Evolutionary conservation across 2,797 vertebrate species (phyloP).

Genomic region (Odontamblyopus rebecca): DNA sequence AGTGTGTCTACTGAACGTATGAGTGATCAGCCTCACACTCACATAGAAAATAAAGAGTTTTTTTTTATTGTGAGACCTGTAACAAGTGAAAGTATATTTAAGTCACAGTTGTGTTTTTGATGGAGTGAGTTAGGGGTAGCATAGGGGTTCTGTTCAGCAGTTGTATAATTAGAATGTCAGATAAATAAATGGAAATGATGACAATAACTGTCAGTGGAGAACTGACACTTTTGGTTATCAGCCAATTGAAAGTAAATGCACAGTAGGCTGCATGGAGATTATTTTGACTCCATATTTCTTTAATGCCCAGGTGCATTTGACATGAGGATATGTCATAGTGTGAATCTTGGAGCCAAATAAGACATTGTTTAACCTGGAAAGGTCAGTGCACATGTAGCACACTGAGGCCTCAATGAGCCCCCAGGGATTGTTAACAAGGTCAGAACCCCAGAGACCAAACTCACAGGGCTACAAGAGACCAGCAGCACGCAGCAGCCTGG

Average conservation of each 20-base stretch:
- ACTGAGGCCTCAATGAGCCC: constrained; percentile 54
- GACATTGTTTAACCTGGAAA: constrained; percentile 63
- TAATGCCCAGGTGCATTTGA: constrained; percentile 53
- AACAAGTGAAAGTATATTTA: neutral
- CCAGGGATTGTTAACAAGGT: constrained; percentile 69
- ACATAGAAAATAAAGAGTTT: constrained; percentile 24
- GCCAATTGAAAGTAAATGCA: neutral
- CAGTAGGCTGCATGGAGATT: neutral
- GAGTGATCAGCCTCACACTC: constrained; percentile 17
- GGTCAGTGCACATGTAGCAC: constrained; percentile 67
- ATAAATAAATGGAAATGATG: neutral
- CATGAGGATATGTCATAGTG: constrained; percentile 29
- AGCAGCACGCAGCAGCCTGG: constrained; percentile 48
- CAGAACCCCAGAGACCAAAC: constrained; percentile 67
- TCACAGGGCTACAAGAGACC: constrained; percentile 51
- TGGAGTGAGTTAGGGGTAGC: too few species aligned
- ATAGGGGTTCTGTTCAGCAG: neutral
- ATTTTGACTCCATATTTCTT: constrained; percentile 18
- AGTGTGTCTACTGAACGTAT: constrained; percentile 29
- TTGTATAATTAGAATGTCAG: too few species aligned
- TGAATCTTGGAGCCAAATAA: constrained; percentile 52
- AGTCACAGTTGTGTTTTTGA: neutral
- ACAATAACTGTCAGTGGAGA: neutral
- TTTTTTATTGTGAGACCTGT: constrained; percentile 21
- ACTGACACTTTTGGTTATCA: neutral